Evolutionary conservation across 2,888 invertebrate genomes (phyloP), one percentile per base, ranked within the genome.

Genomic region (Drosophila conformis): DNA sequence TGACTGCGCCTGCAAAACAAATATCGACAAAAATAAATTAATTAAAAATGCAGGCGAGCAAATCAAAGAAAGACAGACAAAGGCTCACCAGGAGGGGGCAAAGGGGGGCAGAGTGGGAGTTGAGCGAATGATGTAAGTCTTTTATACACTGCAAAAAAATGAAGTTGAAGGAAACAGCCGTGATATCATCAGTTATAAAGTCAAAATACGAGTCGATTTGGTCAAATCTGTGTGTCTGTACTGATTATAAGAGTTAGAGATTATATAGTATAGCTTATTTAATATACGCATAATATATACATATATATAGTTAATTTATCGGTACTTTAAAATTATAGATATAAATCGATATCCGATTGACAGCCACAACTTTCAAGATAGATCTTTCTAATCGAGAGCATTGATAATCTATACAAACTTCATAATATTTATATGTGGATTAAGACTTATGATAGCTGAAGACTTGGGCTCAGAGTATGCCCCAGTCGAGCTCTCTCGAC

Each of bases 1-100:
- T 76, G 83, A 79, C 67, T 82, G 78, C 61, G 64, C 33, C 69
- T 71, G 64, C 70, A 72, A 84, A 86, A 49, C 49, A 49, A 73
- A 88, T 79, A 87, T 87, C 87, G 87, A 81, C 87, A 80, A 82
- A 90, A 87, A 87, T 87, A 87, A 87, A 87, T 87, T 90, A 86
- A 86, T 86, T 90, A 86, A 86, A 86, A 86, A 87, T 85, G 78
- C 84, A 84, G 73, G 73, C 87, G 65, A 69, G 69, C 74, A 59
- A 51, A 29, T 42, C 48, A 48, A 35, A 36, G 54, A 35, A 52
- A 42, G 57, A 36, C 18, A 35, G 48, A 46, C 25, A 35, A n/a
- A 31, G 49, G 13, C 46, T 25, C 46, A 15, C 7, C 46, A 8
- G 13, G 0, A 18, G 7, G 48, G 25, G 25, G 11, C 2, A 21